These are phyloP conservation scores for Vespertilio murinus DNA, from an alignment of 2,797 vertebrate genomes.

Conservation along the genomic window DNA sequence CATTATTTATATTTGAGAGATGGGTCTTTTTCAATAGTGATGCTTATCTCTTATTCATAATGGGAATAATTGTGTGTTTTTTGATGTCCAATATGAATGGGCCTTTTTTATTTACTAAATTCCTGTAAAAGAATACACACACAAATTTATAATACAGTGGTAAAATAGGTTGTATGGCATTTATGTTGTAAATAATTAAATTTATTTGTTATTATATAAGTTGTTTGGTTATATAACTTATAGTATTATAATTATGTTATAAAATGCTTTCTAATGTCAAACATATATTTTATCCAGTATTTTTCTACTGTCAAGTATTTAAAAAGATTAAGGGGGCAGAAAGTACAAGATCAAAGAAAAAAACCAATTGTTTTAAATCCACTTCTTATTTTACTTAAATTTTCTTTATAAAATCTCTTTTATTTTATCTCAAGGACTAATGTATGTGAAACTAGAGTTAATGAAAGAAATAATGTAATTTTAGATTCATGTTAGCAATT, in stretches of 20 bases:
- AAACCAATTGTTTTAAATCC: neutral
- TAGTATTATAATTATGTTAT: neutral
- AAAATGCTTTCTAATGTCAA: neutral
- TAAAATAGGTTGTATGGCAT: neutral
- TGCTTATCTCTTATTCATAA: neutral
- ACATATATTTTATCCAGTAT: neutral
- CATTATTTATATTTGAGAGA: neutral
- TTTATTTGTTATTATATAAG: neutral
- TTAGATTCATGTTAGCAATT: neutral
- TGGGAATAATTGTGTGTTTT: neutral
- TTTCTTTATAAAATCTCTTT: neutral
- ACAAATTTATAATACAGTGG: neutral
- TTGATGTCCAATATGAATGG: neutral
- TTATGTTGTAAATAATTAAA: slow-evolving; percentile 7
- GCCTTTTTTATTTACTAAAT: neutral
- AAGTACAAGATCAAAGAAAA: neutral
- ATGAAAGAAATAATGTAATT: slow-evolving; percentile 37
- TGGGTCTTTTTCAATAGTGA: neutral
- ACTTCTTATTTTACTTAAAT: neutral
- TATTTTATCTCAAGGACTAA: slow-evolving; percentile 19
- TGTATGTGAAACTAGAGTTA: slow-evolving; percentile 22
- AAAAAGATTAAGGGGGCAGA: neutral
- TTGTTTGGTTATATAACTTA: neutral
- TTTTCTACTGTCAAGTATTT: neutral
- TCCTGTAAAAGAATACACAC: neutral